Base-by-base conservation (phyloP, 2,797 vertebrate species). In the Gila robusta region DNA sequence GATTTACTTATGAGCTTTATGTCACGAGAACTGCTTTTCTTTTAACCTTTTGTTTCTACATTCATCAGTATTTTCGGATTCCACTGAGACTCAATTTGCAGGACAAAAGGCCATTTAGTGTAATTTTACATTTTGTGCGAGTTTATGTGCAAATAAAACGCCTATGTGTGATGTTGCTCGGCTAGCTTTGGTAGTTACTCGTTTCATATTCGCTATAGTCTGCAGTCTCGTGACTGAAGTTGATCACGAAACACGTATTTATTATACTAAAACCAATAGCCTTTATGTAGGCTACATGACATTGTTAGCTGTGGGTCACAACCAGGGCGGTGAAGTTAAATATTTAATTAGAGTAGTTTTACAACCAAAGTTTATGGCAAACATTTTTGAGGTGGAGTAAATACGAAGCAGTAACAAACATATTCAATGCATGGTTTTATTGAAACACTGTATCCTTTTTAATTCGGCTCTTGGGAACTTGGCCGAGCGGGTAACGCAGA, bases 361-460 rank as follows among this genome's bases (percentile, higher is more conserved):
- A 67, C 72, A 87, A 64, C 56, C 62, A 44, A 80, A 77, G 73
- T 67, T 47, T 26, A 78, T 71, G 73, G 56, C 39, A 82, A 78
- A 83, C 47, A 78, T 62, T 35, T 72, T 52, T 59, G 56, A 86
- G 56, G 84, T 70, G 35, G 72, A 37, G 66, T 41, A 64, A 66
- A 82, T 21, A 54, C 62, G 26, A 49, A 74, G 54, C 44, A 67
- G 26, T 66, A 32, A 80, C 69, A 83, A 70, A 39, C 54, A 44
- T 82, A 37, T 39, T 49, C n/a, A 44, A 84, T 56, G 73, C 35
- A 78, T 66, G 37, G 56, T 56, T 78, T 56, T 70, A 78, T 84
- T 77, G 32, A 78, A 67, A 84, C 82, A 69, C n/a, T 41, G 62
- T 70, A 69, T 66, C 54, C 70, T 47, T 67, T 67, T 49, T 67